phyloP scores from a whole-genome alignment of 1,140 invertebrate genomes.

The Papilio machaon region DNA sequence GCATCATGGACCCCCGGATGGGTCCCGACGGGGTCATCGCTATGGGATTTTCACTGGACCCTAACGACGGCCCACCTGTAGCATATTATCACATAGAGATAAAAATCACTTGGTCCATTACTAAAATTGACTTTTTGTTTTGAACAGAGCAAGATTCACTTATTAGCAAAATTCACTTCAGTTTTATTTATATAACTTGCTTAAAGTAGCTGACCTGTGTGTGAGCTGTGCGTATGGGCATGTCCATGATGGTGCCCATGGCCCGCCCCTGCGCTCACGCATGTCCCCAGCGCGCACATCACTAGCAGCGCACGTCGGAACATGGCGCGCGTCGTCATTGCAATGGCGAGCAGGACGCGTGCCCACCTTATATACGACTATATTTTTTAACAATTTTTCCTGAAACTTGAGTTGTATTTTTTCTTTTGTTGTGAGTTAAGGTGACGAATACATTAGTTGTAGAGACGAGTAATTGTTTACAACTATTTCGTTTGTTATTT shows the following conservation, averaged over 20 bases:
- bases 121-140: background rate
- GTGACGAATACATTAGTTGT: background rate
- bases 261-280: background rate
- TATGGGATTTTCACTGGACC: background rate
- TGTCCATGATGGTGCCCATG: background rate
- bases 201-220: background rate
- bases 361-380: background rate
- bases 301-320: slow-evolving; percentile 1
- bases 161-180: background rate
- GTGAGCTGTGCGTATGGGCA: background rate
- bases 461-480: background rate
- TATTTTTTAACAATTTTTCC: background rate
- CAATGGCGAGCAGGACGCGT: background rate
- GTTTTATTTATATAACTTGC: background rate
- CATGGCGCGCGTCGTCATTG: background rate
- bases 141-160: background rate
- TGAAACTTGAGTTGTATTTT: background rate
- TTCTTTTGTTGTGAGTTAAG: slow-evolving; percentile 2
- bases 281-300: background rate
- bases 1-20: slow-evolving; percentile 52
- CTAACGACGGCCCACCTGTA: background rate
- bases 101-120: background rate
- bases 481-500: background rate
- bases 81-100: background rate
- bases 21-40: slow-evolving; percentile 38